Evolutionary conservation across 92 coral and sea anemone genomes (phyloP), one percentile per base, ranked within the genome.

Genomic region (Epizoanthus rinbou): DNA sequence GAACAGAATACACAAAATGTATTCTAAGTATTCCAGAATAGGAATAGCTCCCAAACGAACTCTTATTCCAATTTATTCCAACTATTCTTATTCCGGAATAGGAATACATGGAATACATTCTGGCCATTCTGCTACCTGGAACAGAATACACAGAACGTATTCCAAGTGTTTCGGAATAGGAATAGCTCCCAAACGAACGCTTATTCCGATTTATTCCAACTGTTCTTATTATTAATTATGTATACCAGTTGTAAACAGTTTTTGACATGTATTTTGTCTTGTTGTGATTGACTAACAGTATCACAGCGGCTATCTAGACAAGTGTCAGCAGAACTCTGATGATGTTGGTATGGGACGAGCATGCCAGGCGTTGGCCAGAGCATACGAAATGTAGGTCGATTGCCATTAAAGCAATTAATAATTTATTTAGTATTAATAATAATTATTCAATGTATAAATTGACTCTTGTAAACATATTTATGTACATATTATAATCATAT

Each of bases 311-410:
- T 96, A 96, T 78, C 87, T 96, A 60, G 94, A 87, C 57, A 92
- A 94, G 58, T 96, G 99, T 76, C 99, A 94, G 67, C 93, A 94
- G 86, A 76, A 75, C 57, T 83, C 91, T 25, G 99, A 96, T 87
- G 92, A 92, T 75, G 94, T 94, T 87, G 99, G 99, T 65, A 96
- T 96, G 98, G 99, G 99, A 69, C 79, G 96, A 64, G 99, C 98
- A 57, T 94, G 98, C 56, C 97, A 88, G 84, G 99, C 99, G 7
- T 60, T 96, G 56, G 99, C 99, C 45, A 91, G 94, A 82, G 94
- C 99, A 7, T 96, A 93, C 85, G 93, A 93, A 82, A 88, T 94
- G 99, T 94, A 92, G 90, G 98, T 83, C 16, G 17, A 24, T 13
- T 4, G 28, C 7, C 21, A 6, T 8, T 7, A 17, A 15, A 15